Evolutionary conservation across 2,797 vertebrate genomes (phyloP).

Genomic region (Myiothlypis coronata): DNA sequence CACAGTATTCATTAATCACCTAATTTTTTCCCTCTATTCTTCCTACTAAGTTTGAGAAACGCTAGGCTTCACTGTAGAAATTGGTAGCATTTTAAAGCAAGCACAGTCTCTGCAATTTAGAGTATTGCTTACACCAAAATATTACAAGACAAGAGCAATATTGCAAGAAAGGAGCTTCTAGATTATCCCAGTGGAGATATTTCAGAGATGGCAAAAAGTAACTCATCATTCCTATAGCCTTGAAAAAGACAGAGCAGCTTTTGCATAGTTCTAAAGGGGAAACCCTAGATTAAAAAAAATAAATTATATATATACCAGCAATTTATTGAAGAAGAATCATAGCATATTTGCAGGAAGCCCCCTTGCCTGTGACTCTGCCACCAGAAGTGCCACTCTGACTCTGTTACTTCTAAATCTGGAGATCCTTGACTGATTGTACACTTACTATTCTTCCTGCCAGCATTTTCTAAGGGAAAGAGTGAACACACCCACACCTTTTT

Average conservation of each 20-base stretch:
- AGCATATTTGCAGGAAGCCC: background rate
- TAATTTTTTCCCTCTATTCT: background rate
- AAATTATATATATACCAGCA: background rate
- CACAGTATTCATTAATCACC: background rate
- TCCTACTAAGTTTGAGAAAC: background rate
- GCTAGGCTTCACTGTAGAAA: background rate
- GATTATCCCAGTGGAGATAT: background rate
- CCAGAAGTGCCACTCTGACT: background rate
- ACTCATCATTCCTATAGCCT: background rate
- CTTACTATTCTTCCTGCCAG: background rate
- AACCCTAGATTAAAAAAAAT: background rate
- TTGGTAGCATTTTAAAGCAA: background rate
- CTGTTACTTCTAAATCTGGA: background rate
- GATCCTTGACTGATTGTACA: background rate
- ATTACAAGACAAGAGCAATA: background rate
- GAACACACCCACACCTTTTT: accelerated
- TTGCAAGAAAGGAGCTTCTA: background rate
- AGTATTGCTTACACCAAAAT: background rate
- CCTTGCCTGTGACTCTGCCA: background rate
- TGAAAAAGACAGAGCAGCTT: background rate
- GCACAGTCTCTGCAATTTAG: background rate
- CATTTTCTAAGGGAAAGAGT: background rate
- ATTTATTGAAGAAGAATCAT: background rate
- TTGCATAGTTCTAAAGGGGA: background rate
- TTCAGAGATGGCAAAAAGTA: background rate